These are phyloP conservation scores for Oostethus manadensis DNA, from an alignment of 2,113 vertebrate genomes.

Conservation along the genomic window DNA sequence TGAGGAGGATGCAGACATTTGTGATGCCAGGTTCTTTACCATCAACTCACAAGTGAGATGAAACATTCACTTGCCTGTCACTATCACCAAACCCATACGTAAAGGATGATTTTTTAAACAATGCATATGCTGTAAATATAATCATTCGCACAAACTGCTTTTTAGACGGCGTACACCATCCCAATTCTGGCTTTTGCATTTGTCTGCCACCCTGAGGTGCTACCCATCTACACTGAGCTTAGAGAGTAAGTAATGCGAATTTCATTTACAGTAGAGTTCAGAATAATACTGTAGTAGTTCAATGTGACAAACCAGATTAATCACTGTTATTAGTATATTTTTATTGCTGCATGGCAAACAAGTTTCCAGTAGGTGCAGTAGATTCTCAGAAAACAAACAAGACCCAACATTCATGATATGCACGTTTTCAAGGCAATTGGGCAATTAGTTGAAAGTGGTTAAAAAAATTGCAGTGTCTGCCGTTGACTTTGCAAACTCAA, in stretches of 20 bases:
- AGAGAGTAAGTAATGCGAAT: conserved; percentile 62
- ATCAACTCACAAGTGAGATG: conserved; percentile 74
- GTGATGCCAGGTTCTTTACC: conserved; percentile 72
- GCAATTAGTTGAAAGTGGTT: no score
- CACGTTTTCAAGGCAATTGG: no score
- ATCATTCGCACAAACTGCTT: conserved; percentile 27
- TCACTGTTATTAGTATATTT: no score
- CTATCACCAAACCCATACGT: neutral
- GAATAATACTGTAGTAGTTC: no score
- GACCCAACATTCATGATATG: no score
- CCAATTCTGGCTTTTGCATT: conserved; percentile 83
- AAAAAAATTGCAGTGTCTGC: no score
- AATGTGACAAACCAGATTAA: no score
- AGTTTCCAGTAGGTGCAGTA: no score
- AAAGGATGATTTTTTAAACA: neutral
- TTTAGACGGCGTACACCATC: conserved; percentile 75
- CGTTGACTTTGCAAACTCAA: no score
- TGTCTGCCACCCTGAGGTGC: conserved; percentile 83
- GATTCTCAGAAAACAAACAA: no score
- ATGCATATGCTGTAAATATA: neutral
- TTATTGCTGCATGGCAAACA: no score
- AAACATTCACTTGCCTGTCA: neutral
- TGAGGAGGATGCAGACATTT: conserved; percentile 43
- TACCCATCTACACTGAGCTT: conserved; percentile 83
- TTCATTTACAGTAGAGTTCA: neutral